Base-by-base conservation (phyloP, 2,888 invertebrate species). In the Melieria omissa region DNA sequence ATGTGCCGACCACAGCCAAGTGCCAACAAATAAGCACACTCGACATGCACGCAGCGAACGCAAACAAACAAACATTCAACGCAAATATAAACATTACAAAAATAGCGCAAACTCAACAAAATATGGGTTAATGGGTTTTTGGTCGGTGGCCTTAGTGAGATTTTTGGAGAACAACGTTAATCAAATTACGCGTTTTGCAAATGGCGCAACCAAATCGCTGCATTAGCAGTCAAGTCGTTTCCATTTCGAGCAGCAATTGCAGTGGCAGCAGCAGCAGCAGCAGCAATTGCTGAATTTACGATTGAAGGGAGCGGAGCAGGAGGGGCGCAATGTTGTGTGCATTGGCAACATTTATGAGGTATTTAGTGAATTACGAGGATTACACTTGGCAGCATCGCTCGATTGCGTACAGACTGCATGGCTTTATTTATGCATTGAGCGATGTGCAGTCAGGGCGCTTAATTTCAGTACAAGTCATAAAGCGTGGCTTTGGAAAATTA, bases 61-160 rank as follows among this genome's bases (percentile, higher is more conserved):
- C 29, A 29, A 29, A 29, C 29, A 29, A 29, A 29, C 29, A 29
- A 29, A 16, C 16, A 16, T 16, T 16, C 16, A 16, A 16, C 16
- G 16, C 16, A 16, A 16, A 16, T 16, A 46, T 46, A 12, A 47
- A 63, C 29, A 10, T 16, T 66, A 46, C 42, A 44, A 57, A 49
- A 46, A 66, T 46, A 66, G 12, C 45, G 6, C 9, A n/a, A 57
- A 46, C 57, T 55, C 52, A 63, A 45, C 16, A 3, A 76, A 79
- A 83, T 80, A 75, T 82, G 82, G 83, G 81, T 81, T 82, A 82
- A 83, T 83, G 81, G 79, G 77, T 80, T 82, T 81, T 79, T 80
- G 79, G 81, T 62, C 55, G 62, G 4, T 62, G 47, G 55, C 41
- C 47, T 60, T 60, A 44, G 42, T 52, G 60, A n/a, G 58, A 52